Base-by-base conservation (phyloP, 1,140 invertebrate species). In the Brachionus rotundiformis region DNA sequence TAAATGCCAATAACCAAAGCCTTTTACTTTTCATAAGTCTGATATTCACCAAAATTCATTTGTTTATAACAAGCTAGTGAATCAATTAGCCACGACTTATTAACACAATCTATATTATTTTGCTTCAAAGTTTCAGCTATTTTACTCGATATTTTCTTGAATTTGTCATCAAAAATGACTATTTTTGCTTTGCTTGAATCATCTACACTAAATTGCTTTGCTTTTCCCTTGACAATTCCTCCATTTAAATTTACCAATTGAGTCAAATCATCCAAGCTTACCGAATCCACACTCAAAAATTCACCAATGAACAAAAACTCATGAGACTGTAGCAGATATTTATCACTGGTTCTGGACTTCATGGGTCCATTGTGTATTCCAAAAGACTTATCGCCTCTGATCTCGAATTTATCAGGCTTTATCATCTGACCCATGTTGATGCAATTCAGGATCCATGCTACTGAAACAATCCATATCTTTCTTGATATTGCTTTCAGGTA, bases 281-380 rank as follows among this genome's bases (percentile, higher is more conserved):
- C 59, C 19, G 76, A 79, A 79, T 79, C 76, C 19, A 7, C 8
- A 5, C 39, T 29, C 13, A 33, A 19, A 79, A 79, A 79, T 25
- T 79, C 36, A 19, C 76, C 76, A 6, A 79, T 54, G 59, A 79
- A 79, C 25, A 79, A 63, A 54, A 79, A 59, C 10, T 79, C 76
- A 31, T 59, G 13, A n/a, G 25, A 54, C 8, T 41, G 33, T 6
- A 59, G 29, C 33, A 79, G 41, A 19, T 13, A 11, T 13, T 29
- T 36, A 3, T n/a, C 7, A 10, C 27, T 59, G 0, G 29, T 36
- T 39, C 76, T 23, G 4, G 76, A 54, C 8, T 54, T 79, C 8
- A 19, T 59, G 8, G 76, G 76, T 10, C 76, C 76, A 54, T 59
- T 79, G 33, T 79, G 76, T 4, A 33, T 16, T 19, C 76, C 76